Evolutionary conservation across 2,113 vertebrate genomes (phyloP).

Genomic region (Coracopsis vasa): DNA sequence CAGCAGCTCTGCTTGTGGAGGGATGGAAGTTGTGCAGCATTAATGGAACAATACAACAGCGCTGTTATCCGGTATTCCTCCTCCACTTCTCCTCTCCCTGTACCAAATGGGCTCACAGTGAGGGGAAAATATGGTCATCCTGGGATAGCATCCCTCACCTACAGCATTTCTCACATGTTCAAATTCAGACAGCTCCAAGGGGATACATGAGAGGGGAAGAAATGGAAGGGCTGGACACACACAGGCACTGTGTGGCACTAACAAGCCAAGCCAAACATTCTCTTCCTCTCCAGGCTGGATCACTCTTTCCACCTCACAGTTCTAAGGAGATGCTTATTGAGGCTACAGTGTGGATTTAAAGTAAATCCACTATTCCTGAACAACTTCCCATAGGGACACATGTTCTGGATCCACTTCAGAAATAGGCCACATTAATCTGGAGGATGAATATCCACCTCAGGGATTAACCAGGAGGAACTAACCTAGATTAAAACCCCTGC

Average conservation of each 20-base stretch:
- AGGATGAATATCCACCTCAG: background rate
- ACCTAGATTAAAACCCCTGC: background rate
- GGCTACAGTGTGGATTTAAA: background rate
- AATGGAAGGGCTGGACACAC: background rate
- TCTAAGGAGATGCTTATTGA: background rate
- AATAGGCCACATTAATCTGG: background rate
- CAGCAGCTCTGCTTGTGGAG: constrained; percentile 40
- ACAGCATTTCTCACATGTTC: background rate
- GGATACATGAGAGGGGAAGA: background rate
- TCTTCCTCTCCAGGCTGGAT: background rate
- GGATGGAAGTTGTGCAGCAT: background rate
- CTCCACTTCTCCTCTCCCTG: background rate
- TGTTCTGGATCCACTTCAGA: background rate
- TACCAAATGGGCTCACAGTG: background rate
- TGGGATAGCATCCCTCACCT: background rate
- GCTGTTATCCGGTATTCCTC: background rate
- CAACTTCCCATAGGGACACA: background rate
- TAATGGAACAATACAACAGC: background rate
- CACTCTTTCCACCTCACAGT: background rate
- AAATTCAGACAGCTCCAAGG: background rate
- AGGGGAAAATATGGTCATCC: background rate
- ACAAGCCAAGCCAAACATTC: rapidly evolving
- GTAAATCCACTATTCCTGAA: background rate
- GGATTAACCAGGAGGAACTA: background rate
- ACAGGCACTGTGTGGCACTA: background rate